Conservation (phyloP, 2,113 vertebrate genomes). For the Neodon shergylaensis region DNA sequence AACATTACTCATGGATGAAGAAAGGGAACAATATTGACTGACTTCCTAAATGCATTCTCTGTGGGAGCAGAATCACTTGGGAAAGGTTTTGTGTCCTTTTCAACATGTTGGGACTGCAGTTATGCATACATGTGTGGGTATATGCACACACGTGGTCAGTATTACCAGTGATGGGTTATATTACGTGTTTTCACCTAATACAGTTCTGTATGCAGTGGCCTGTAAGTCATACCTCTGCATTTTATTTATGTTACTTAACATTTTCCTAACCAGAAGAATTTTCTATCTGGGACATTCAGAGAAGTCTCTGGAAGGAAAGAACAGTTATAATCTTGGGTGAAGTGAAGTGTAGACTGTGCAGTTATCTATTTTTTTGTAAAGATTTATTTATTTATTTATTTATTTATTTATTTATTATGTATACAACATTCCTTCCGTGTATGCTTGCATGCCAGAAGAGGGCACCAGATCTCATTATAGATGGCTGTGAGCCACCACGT, state of each 20-base stretch:
- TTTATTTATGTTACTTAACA: constrained; percentile 47
- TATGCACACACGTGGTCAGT: neutral
- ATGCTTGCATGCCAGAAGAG: too few species aligned
- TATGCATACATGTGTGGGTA: neutral
- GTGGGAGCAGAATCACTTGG: neutral
- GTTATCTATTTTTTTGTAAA: too few species aligned
- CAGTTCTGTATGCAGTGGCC: neutral
- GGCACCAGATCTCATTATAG: too few species aligned
- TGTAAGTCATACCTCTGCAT: neutral
- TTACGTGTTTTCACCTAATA: constrained; percentile 15
- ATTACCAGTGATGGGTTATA: neutral
- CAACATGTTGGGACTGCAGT: neutral
- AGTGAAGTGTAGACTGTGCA: neutral
- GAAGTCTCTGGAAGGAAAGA: constrained; percentile 37
- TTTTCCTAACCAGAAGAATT: constrained; percentile 48
- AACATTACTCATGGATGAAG: constrained; percentile 4
- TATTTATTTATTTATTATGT: too few species aligned
- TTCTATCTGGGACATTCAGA: neutral
- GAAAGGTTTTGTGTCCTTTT: constrained; percentile 7
- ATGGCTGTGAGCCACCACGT: too few species aligned
- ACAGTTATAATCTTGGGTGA: constrained; percentile 9
- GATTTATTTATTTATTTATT: too few species aligned
- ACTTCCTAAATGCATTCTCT: neutral
- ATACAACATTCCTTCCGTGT: too few species aligned
- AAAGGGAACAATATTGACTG: neutral